Base-by-base conservation (phyloP, 2,797 vertebrate species). In the Neopelma chrysocephalum region DNA sequence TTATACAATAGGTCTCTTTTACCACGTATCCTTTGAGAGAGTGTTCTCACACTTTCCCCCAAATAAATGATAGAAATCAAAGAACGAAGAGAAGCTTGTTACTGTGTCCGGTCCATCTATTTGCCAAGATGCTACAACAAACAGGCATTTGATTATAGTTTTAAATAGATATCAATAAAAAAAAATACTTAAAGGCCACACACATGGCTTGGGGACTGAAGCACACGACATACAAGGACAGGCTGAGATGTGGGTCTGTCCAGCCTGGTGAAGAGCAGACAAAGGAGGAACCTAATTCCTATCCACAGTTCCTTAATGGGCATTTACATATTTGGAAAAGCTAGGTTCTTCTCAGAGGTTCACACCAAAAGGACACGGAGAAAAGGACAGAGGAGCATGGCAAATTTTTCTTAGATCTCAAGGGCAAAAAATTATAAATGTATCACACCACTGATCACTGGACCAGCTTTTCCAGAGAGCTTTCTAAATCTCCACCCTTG, bases 1-100 rank as follows among this genome's bases (percentile, higher is more conserved):
- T 94, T 85, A 94, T 69, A 97, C 94, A 96, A 95, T 89, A 80
- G 93, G n/a, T 65, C 86, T 69, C 92, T 96, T 90, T 89, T 78
- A 95, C 54, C 32, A 68, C 50, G 12, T 42, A 89, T 34, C 60
- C 83, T 94, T 71, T 95, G 53, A 85, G 51, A 88, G 73, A 57
- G 20, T 11, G 64, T 89, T 96, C 89, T 95, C 93, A 95, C 64
- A 92, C 81, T 95, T 87, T 43, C 75, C 62, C 54, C 9, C 2
- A 65, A 78, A 90, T 71, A 89, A 90, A 82, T 54, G 25, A 71
- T 16, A 94, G 83, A 77, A 94, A 84, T 78, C 78, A 81, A 91
- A 82, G 73, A 93, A 90, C 1, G 43, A 83, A 66, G 48, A 84
- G 64, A 71, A 23, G 80, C 68, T 90, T 91, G 65, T 96, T 90